These are phyloP conservation scores for Macrochelys suwanniensis DNA, from an alignment of 2,797 vertebrate genomes.

Conservation along the genomic window DNA sequence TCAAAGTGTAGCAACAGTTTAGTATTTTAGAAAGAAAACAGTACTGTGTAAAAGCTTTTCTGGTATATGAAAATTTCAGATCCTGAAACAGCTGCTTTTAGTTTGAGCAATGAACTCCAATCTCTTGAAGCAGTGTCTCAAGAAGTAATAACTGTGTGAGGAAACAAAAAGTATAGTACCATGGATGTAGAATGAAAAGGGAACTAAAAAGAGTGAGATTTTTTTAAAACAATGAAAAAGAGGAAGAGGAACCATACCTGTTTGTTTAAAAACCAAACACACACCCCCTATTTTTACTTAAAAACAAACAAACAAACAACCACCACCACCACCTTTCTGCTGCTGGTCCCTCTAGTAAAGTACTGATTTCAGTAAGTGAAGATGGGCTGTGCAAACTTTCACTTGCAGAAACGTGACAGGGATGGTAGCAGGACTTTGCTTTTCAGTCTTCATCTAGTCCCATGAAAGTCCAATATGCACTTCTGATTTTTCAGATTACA, in stretches of 20 bases:
- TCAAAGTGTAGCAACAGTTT: not conserved
- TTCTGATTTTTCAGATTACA: not conserved
- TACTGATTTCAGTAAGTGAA: not conserved
- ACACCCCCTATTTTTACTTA: not conserved
- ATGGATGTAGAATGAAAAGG: not conserved
- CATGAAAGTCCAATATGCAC: not conserved
- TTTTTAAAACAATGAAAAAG: not conserved
- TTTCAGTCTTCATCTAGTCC: too few species aligned
- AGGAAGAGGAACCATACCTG: not conserved
- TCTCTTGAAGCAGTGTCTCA: not conserved
- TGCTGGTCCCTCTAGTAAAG: not conserved
- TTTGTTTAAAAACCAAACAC: not conserved
- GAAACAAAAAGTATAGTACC: not conserved
- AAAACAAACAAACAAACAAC: too few species aligned
- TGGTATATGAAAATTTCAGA: not conserved
- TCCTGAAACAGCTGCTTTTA: not conserved
- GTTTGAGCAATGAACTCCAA: not conserved
- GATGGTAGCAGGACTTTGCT: not conserved
- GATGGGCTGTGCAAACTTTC: not conserved
- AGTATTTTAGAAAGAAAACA: not conserved
- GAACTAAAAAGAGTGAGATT: not conserved
- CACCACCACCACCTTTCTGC: too few species aligned
- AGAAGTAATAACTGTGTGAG: not conserved
- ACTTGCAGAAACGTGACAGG: not conserved
- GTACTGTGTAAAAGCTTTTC: not conserved